phyloP scores from a whole-genome alignment of 2,888 invertebrate genomes.

The Papilio gigon region DNA sequence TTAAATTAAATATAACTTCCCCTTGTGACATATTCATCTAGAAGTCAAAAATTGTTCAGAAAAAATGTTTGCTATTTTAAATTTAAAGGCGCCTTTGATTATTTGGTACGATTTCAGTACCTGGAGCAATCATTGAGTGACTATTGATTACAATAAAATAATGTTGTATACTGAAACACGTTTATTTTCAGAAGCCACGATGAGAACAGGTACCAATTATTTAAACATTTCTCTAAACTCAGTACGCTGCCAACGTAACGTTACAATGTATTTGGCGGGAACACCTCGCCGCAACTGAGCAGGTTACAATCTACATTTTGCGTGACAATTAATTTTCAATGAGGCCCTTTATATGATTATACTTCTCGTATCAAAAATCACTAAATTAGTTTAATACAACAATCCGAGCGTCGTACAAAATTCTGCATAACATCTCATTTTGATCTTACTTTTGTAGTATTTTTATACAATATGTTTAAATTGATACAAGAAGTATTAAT shows the following conservation, averaged over 20 bases:
- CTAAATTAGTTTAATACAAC: background rate
- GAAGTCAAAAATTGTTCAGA: background rate
- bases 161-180: constrained; percentile 35
- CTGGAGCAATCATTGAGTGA: background rate
- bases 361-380: constrained; percentile 24
- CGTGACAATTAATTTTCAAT: constrained; percentile 20
- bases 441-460: background rate
- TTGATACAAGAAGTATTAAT: constrained; percentile 27
- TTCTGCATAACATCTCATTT: no score
- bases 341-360: constrained; percentile 17
- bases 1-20: no score
- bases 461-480: constrained; percentile 9
- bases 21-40: no score
- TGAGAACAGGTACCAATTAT: constrained; percentile 39
- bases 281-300: constrained; percentile 21
- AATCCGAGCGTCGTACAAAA: background rate
- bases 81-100: background rate
- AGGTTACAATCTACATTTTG: constrained; percentile 14
- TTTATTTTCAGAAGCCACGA: constrained; percentile 41
- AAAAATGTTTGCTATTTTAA: background rate
- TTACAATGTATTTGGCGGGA: constrained; percentile 12
- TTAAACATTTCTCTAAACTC: constrained; percentile 34
- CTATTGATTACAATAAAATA: background rate
- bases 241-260: constrained; percentile 29
- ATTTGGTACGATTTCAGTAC: background rate